phyloP scores from a whole-genome alignment of 2,888 invertebrate genomes.

The Cylloceria caligata region DNA sequence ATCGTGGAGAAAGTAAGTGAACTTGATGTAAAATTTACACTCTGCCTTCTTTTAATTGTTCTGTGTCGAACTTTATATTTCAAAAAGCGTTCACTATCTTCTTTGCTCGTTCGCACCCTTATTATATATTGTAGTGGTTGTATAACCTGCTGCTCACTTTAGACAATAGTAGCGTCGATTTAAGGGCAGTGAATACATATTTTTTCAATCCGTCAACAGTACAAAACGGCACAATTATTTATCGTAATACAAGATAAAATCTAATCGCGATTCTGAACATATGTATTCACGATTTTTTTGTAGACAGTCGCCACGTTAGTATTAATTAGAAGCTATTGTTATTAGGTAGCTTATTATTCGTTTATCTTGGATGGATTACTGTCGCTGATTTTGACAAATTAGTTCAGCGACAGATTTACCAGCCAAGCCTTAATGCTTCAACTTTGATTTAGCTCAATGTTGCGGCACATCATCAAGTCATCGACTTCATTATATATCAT shows the following conservation, averaged over 20 bases:
- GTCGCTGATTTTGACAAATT: neutral
- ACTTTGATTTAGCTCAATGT: conserved; percentile 74
- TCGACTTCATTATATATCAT: conserved; percentile 66
- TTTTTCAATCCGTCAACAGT: neutral
- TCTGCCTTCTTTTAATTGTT: conserved; percentile 64
- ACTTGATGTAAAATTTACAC: conserved; percentile 67
- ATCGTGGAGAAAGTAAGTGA: conserved; percentile 98
- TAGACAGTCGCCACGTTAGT: conserved; percentile 51
- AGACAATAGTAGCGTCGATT: conserved; percentile 46
- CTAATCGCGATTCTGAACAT: neutral
- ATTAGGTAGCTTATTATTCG: conserved; percentile 53
- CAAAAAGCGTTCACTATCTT: conserved; percentile 49
- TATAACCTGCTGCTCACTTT: conserved; percentile 66
- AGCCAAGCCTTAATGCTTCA: conserved; percentile 57
- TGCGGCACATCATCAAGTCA: conserved; percentile 72
- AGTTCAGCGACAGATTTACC: conserved; percentile 22
- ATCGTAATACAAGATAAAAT: neutral
- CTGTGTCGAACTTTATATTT: conserved; percentile 24
- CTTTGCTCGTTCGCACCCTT: conserved; percentile 67
- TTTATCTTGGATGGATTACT: conserved; percentile 51
- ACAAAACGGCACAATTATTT: conserved; percentile 11
- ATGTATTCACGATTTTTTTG: conserved; percentile 57
- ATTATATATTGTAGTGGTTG: conserved; percentile 67
- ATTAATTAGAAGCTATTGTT: conserved; percentile 56
- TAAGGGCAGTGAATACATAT: conserved; percentile 62